Percentiles rank a stretch among this genome's conserved stretches.
phyloP scores from a whole-genome alignment of 2,113 vertebrate genomes.

The Sula dactylatra region DNA sequence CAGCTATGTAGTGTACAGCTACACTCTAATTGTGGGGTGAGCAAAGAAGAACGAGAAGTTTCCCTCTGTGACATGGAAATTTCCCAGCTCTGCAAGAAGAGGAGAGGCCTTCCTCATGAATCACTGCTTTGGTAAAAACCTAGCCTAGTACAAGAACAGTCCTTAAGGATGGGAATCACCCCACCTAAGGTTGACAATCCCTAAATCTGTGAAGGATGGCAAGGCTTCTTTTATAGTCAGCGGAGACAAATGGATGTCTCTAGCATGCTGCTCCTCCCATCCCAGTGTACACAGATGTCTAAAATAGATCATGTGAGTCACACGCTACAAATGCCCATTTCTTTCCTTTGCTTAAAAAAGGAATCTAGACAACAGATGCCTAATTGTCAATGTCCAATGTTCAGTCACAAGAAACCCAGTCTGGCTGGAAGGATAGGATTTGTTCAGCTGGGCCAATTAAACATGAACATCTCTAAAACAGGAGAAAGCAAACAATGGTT shows the following conservation, averaged over 20 bases:
- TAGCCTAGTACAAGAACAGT: background rate
- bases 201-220: background rate
- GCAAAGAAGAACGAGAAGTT: background rate
- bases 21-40: background rate
- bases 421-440: conserved; percentile 2
- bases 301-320: conserved; percentile 64
- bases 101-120: background rate
- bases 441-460: background rate
- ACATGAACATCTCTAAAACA: background rate
- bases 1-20: background rate
- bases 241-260: background rate
- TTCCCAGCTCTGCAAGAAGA: background rate
- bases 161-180: background rate
- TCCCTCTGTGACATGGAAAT: background rate
- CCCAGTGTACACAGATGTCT: conserved; percentile 20
- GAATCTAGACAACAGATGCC: conserved; percentile 40
- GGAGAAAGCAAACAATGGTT: background rate
- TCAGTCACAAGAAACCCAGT: background rate
- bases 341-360: conserved; percentile 22
- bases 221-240: background rate
- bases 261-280: background rate
- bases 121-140: background rate
- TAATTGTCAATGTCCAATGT: background rate
- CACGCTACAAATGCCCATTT: background rate
- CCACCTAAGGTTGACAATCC: background rate